These are phyloP conservation scores for Ammodytes marinus DNA, from an alignment of 2,113 vertebrate species.

Conservation along the genomic window DNA sequence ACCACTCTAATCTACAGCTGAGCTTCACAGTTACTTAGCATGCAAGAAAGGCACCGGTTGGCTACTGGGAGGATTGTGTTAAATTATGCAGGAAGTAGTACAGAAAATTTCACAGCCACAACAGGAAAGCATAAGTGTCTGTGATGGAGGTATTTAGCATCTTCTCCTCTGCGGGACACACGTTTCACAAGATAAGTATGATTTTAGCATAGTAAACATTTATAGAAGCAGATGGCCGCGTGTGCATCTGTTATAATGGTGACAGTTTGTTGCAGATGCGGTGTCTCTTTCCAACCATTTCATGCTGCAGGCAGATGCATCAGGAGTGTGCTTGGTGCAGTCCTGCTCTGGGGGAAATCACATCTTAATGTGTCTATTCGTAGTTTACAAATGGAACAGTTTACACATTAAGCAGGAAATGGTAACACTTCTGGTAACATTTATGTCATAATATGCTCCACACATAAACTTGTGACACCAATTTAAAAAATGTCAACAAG, in stretches of 20 bases:
- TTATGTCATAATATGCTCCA: not conserved
- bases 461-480: not conserved
- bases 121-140: conserved; percentile 34
- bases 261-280: too few relatives aligned
- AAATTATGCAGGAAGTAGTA: conserved; percentile 40
- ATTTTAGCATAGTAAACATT: too few relatives aligned
- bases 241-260: too few relatives aligned
- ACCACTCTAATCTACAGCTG: conserved; percentile 24
- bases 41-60: conserved; percentile 11
- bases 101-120: conserved; percentile 22
- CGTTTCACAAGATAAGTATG: too few relatives aligned
- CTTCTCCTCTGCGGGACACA: too few relatives aligned
- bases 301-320: too few relatives aligned
- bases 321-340: too few relatives aligned
- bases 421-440: not conserved
- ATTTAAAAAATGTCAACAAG: not conserved
- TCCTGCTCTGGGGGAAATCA: not conserved
- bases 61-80: not conserved
- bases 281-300: too few relatives aligned
- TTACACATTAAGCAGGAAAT: not conserved
- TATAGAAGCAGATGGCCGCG: too few relatives aligned
- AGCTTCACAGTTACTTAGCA: conserved; percentile 41
- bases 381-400: not conserved
- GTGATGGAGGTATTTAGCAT: too few relatives aligned
- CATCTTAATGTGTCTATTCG: not conserved